Conservation (phyloP, 2,113 vertebrate genomes). For the Mesitornis unicolor region DNA sequence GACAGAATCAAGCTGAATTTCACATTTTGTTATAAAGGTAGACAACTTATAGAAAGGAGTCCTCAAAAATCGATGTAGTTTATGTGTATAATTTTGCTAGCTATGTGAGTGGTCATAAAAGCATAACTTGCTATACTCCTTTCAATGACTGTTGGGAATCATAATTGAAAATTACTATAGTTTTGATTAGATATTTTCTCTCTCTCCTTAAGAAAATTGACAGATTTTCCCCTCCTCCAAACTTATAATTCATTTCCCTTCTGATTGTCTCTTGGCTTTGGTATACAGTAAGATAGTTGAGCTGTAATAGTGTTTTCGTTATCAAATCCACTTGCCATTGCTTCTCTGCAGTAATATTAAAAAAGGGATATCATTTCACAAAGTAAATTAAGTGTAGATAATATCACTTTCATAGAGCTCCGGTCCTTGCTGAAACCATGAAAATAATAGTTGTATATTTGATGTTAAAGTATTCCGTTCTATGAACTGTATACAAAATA, state of each 20-base stretch:
- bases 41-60: not conserved
- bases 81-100: not conserved
- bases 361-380: not conserved
- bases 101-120: not conserved
- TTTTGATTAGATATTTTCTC: not conserved
- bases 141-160: not conserved
- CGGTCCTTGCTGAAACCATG: not conserved
- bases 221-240: not conserved
- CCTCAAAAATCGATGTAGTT: not conserved
- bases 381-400: not conserved
- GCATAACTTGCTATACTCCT: not conserved
- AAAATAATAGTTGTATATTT: not conserved
- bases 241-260: not conserved
- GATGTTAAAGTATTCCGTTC: not conserved
- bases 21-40: not conserved
- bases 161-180: not conserved
- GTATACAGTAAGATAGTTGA: not conserved
- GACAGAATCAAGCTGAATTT: not conserved
- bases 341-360: not conserved
- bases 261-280: not conserved
- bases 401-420: not conserved
- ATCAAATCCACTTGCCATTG: not conserved
- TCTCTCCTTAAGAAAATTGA: not conserved
- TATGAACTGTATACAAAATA: not conserved
- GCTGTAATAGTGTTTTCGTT: not conserved